Percentiles rank a stretch among this genome's conserved stretches.
Evolutionary conservation across 2,797 vertebrate species (phyloP).

Genomic region (Tympanoctomys barrerae): DNA sequence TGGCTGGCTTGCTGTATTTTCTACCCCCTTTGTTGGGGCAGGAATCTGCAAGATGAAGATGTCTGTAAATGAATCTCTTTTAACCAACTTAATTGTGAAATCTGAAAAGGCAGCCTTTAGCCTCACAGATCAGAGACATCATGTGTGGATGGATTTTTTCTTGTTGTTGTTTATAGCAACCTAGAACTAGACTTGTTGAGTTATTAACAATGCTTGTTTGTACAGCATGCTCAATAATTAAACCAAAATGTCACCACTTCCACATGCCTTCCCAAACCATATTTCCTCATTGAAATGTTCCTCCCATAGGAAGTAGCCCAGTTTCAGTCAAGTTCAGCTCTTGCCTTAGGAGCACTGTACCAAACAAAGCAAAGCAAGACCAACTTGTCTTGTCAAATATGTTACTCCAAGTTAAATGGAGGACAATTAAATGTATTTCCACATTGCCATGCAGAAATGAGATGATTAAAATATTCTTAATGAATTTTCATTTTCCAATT

Average conservation of each 20-base stretch:
- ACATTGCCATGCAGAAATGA: conserved; percentile 60
- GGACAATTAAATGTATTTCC: conserved; percentile 76
- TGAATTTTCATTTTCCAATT: conserved; percentile 75
- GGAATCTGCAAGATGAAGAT: background rate
- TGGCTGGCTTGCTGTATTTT: background rate
- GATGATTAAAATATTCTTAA: conserved; percentile 79
- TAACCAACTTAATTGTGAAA: conserved; percentile 19
- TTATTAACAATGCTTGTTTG: conserved; percentile 86
- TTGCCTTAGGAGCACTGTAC: conserved; percentile 48
- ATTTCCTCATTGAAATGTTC: conserved; percentile 82
- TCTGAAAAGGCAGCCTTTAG: conserved; percentile 36
- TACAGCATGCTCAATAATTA: conserved; percentile 87
- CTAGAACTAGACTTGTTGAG: conserved; percentile 83
- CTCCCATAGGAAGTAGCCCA: conserved; percentile 79
- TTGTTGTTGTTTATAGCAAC: conserved; percentile 80
- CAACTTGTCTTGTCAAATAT: conserved; percentile 71
- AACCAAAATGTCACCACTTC: conserved; percentile 87
- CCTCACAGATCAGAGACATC: conserved; percentile 62
- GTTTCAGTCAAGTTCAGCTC: conserved; percentile 77
- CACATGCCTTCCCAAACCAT: conserved; percentile 73
- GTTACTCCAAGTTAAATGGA: conserved; percentile 68
- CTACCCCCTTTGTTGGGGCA: background rate
- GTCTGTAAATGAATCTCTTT: background rate
- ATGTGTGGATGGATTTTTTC: conserved; percentile 80
- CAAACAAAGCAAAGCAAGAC: conserved; percentile 5